Evolutionary conservation across 2,797 vertebrate species (phyloP), one percentile per base, ranked within the genome.

Genomic region (Antennarius maculatus): DNA sequence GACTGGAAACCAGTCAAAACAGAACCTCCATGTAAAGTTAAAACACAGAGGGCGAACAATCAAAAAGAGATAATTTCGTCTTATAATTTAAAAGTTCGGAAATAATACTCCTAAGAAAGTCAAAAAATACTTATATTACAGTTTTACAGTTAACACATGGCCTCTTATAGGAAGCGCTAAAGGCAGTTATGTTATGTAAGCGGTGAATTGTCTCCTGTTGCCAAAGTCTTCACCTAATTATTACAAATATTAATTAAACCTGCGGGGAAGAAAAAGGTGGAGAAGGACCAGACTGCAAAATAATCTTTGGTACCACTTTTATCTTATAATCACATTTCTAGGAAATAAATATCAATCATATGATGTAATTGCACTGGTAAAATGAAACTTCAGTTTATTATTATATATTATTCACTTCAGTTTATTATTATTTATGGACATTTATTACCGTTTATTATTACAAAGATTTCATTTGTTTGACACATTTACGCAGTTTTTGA

Each of bases 101-200:
- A 11, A 2, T 0, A 7, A 2, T n/a, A 17, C 37, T 5, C 3
- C 23, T 43, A 62, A 53, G 10, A 15, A 1, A n/a, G 7, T 2
- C 0, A 56, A 18, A 13, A 49, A 16, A 27, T 42, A 3, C 14
- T 28, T 16, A 11, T 31, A 13, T 45, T 48, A 4, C 17, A 29
- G 34, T 28, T 34, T n/a, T 10, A 37, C 31, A 64, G 31, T 43
- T 39, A 13, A 57, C 29, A 66, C 18, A 31, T 51, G 43, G 46
- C 10, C 28, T 54, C 45, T 72, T 46, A 31, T 15, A 50, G 7
- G 56, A 71, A 54, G 69, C 29, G 41, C 67, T 76, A 71, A 73
- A 84, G 74, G 58, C 49, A 70, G 77, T 76, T 69, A 60, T 23
- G 63, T 87, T 85, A 87, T 74, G 64, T 84, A 89, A 88, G 81